Evolutionary conservation across 2,888 invertebrate genomes (phyloP).

Genomic region (Melinopterus prodromus): DNA sequence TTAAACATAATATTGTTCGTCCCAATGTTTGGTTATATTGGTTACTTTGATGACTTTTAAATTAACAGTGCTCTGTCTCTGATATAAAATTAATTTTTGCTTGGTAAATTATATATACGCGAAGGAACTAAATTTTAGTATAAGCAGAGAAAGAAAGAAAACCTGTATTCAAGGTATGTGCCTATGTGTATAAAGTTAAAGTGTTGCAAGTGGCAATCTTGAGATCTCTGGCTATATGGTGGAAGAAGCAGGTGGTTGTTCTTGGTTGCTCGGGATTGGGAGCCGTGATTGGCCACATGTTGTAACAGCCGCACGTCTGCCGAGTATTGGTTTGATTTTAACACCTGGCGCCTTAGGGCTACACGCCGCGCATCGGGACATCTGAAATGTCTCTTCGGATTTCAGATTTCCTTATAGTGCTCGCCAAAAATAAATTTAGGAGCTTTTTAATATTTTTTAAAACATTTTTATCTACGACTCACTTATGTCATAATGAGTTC

Average conservation of each 20-base stretch:
- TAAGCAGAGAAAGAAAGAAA: neutral
- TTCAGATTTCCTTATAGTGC: neutral
- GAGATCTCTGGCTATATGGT: neutral
- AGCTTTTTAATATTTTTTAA: too few relatives aligned
- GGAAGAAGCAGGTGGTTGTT: constrained; percentile 27
- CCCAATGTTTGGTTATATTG: too few relatives aligned
- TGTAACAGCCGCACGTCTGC: constrained; percentile 35
- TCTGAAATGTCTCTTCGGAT: neutral
- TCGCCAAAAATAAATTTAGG: too few relatives aligned
- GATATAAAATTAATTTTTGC: too few relatives aligned
- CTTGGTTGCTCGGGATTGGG: constrained; percentile 19
- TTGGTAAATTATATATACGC: too few relatives aligned
- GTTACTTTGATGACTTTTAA: too few relatives aligned
- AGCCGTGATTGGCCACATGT: constrained; percentile 38
- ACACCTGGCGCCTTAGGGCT: constrained; percentile 34
- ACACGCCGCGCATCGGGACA: neutral
- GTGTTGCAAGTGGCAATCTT: neutral
- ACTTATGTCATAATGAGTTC: too few relatives aligned
- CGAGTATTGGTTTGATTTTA: constrained; percentile 35
- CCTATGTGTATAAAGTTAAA: neutral
- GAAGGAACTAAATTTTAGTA: too few relatives aligned
- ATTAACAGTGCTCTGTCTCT: too few relatives aligned
- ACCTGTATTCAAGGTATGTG: neutral
- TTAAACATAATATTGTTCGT: too few relatives aligned
- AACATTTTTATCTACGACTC: too few relatives aligned